Evolutionary conservation across 2,797 vertebrate genomes (phyloP), one percentile per base, ranked within the genome.

Genomic region (Strix occidentalis): DNA sequence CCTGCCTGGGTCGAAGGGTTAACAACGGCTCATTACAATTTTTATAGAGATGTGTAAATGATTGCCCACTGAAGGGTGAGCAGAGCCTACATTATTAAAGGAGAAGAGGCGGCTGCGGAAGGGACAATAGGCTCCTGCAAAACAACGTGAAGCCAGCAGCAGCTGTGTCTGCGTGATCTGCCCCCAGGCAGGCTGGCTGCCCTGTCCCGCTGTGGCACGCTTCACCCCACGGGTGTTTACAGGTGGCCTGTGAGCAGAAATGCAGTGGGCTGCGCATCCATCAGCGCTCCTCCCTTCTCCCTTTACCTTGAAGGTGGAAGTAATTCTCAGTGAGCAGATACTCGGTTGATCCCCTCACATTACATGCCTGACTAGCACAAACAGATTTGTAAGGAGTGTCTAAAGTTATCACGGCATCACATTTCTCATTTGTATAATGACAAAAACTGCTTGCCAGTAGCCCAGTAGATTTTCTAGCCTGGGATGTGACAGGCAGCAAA

Each of bases 41-140:
- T 95, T 93, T 71, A 92, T 31, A 75, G 93, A 79, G 78, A n/a
- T 11, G 48, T 69, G 88, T 85, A 90, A 96, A 95, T 89, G 86
- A 96, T 93, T 95, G 72, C 69, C 61, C 26, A 16, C 45, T 29
- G 77, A 87, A 92, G 82, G 65, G 84, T n/a, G 63, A 88, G 89
- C 64, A 75, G 57, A 39, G 70, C 45, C 51, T 37, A 51, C 39
- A 4, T 43, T 57, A 53, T 75, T 70, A 85, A 86, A 89, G 90
- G 64, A 71, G 77, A 85, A 74, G 78, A 70, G 75, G 77, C 3
- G 26, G 85, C 74, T 74, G 37, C 3, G 6, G 87, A 89, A 91
- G 72, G 65, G 83, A 94, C 84, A 78, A 71, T 23, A 53, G 77
- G 72, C 72, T 90, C 69, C 46, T 51, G 41, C 50, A 53, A 43